These are phyloP conservation scores for Drosophila lini DNA, from an alignment of 1,140 invertebrate species.

Conservation along the genomic window DNA sequence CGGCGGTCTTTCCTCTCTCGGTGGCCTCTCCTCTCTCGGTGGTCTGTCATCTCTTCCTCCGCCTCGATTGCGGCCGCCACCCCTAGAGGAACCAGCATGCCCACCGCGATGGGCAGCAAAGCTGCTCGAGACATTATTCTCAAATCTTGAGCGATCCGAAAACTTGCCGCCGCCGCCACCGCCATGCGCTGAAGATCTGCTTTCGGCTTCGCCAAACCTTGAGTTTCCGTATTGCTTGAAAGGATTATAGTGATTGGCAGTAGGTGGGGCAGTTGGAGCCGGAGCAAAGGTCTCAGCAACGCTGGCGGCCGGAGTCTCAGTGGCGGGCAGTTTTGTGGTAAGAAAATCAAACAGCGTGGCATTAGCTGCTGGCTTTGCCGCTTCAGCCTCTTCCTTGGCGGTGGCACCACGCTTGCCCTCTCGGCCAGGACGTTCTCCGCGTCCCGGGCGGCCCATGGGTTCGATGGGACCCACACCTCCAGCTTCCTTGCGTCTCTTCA, in stretches of 20 bases:
- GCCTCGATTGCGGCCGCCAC: constrained; percentile 43
- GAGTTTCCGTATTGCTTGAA: constrained; percentile 42
- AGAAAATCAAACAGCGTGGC: constrained; percentile 95
- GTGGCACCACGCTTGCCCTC: constrained; percentile 77
- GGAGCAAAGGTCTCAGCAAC: constrained; percentile 62
- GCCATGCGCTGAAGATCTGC: constrained; percentile 4
- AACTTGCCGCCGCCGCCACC: constrained; percentile 39
- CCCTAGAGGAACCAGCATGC: constrained; percentile 42
- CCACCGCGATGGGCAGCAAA: constrained; percentile 76
- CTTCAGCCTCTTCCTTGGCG: constrained; percentile 87
- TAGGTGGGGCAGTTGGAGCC: constrained; percentile 85
- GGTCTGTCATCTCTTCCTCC: constrained; percentile 51
- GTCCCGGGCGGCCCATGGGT: constrained; percentile 85
- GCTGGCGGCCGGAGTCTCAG: constrained; percentile 21
- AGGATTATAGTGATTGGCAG: constrained; percentile 33
- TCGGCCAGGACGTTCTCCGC: constrained; percentile 44
- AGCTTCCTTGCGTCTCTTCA: constrained; percentile 86
- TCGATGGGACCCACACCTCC: constrained; percentile 55
- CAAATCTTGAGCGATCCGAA: constrained; percentile 64
- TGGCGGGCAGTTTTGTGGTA: constrained; percentile 89
- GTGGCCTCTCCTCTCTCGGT: constrained; percentile 32
- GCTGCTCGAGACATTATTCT: constrained; percentile 83
- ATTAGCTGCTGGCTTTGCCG: constrained; percentile 91
- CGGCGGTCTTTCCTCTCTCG: constrained; percentile 15
- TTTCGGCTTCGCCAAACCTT: constrained; percentile 12